Percentiles rank a stretch among this genome's conserved stretches.
phyloP scores from a whole-genome alignment of 2,888 invertebrate genomes.

The Caenorhabditis auriculariae region DNA sequence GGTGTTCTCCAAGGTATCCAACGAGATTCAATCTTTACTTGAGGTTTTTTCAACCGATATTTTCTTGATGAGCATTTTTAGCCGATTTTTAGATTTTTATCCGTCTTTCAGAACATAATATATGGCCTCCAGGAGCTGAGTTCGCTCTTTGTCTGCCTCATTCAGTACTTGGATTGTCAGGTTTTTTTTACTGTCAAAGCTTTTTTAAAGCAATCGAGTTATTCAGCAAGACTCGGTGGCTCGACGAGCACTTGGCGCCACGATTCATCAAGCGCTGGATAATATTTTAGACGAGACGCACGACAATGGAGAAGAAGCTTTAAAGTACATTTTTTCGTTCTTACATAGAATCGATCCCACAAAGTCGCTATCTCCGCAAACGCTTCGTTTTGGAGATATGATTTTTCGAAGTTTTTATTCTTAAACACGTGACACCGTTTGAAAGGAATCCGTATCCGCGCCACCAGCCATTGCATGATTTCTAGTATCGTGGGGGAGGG shows the following conservation, averaged over 20 bases:
- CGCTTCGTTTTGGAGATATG: neutral
- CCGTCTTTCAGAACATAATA: conserved; percentile 21
- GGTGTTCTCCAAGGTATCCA: too few relatives aligned
- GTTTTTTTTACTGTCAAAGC: neutral
- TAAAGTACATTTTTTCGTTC: neutral
- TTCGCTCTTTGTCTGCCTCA: conserved; percentile 17
- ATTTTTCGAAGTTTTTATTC: neutral
- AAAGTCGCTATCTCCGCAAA: too few relatives aligned
- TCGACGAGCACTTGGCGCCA: conserved; percentile 4
- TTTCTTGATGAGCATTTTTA: too few relatives aligned
- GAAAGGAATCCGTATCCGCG: too few relatives aligned
- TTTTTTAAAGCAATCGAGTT: neutral
- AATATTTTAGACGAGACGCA: neutral
- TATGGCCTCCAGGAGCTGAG: conserved; percentile 6
- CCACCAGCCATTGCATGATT: too few relatives aligned
- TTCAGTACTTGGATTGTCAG: conserved; percentile 24
- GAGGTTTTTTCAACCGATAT: too few relatives aligned
- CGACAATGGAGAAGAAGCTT: neutral
- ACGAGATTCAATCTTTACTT: too few relatives aligned
- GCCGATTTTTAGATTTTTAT: too few relatives aligned
- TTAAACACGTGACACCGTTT: too few relatives aligned
- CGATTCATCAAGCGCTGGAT: conserved; percentile 1
- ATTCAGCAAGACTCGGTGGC: conserved; percentile 1
- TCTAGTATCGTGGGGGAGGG: neutral
- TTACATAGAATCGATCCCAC: neutral